Conservation (phyloP, 2,113 vertebrate species). For the Damaliscus lunatus region DNA sequence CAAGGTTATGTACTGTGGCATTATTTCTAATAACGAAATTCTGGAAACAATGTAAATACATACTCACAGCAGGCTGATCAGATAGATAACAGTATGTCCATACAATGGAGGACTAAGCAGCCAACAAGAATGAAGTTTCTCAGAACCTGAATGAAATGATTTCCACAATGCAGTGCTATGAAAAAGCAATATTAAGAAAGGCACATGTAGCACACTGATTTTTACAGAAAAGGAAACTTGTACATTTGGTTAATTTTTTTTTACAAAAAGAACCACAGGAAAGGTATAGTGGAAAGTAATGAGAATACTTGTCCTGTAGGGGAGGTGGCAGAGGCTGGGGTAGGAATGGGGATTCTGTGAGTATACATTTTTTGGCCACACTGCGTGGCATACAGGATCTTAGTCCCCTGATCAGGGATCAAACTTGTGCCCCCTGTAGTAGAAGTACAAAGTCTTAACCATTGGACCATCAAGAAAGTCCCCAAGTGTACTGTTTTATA, state of each 20-base stretch:
- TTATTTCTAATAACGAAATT: neutral
- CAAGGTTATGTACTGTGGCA: neutral
- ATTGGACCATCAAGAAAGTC: neutral
- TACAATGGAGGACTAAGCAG: neutral
- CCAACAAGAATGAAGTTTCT: neutral
- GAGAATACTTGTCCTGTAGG: neutral
- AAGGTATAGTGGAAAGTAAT: neutral
- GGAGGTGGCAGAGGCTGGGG: neutral
- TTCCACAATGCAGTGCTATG: neutral
- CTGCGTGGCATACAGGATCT: neutral
- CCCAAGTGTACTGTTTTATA: neutral
- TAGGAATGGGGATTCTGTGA: neutral
- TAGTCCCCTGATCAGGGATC: neutral
- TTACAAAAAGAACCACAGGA: neutral
- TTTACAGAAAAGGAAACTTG: neutral
- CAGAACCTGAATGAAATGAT: neutral
- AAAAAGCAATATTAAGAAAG: neutral
- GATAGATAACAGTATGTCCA: rapidly evolving
- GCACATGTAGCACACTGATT: neutral
- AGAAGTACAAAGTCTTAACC: neutral
- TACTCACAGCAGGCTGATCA: neutral
- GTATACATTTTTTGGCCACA: neutral
- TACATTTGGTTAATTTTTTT: neutral
- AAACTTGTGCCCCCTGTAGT: neutral
- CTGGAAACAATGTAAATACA: rapidly evolving